These are phyloP conservation scores for Turritopsis dohrnii DNA, from an alignment of 30 jellyfish, hydroid and myxozoan genomes.

Conservation along the genomic window DNA sequence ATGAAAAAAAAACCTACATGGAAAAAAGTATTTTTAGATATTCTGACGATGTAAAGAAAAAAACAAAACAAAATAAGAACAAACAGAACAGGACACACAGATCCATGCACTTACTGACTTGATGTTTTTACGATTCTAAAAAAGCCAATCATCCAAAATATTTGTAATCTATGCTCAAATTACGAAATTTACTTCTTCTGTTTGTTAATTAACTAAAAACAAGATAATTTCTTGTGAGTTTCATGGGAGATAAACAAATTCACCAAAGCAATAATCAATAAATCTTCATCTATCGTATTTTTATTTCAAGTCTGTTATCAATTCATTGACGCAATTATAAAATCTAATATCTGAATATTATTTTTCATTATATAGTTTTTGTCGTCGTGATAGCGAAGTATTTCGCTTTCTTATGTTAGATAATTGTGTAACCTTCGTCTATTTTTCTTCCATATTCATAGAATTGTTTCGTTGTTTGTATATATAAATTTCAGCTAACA, in stretches of 20 bases:
- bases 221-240: background rate
- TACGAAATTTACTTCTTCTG: background rate
- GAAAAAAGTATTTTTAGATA: no score
- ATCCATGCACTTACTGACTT: no score
- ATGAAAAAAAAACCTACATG: no score
- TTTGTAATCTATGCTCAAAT: no score
- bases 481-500: background rate
- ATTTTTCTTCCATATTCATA: no score
- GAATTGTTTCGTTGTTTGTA: background rate
- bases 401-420: background rate
- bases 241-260: background rate
- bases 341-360: background rate
- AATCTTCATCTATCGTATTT: background rate
- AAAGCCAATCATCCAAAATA: no score
- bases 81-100: no score
- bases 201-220: background rate
- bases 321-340: background rate
- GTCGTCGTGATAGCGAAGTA: background rate
- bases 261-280: background rate
- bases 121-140: no score
- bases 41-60: no score
- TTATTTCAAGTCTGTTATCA: background rate
- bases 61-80: no score
- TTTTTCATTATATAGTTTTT: background rate
- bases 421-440: background rate